A percentile compares a stretch with the other conserved stretches of the same genome.
phyloP scores from a whole-genome alignment of 2,888 invertebrate species.

The Petrolisthes cinctipes region DNA sequence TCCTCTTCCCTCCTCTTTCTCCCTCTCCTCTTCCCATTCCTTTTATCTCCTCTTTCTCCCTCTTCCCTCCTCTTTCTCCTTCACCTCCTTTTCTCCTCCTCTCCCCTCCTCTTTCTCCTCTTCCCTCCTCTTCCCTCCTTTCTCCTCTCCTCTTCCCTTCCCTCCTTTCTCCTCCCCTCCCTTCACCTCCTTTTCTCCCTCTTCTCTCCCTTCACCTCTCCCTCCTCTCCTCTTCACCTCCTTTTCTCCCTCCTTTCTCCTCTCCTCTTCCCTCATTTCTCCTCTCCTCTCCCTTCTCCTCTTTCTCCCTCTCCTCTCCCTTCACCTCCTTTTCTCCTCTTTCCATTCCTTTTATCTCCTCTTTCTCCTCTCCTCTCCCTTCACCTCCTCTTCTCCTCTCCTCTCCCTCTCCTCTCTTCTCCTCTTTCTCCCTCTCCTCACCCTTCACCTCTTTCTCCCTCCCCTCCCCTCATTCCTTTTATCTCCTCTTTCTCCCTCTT shows the following conservation, averaged over 20 bases:
- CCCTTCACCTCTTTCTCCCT: neutral
- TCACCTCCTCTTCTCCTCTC: neutral
- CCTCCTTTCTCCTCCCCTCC: conserved; percentile 3
- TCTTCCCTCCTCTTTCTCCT: neutral
- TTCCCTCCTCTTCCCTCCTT: neutral
- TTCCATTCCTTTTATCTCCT: neutral
- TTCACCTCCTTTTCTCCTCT: neutral
- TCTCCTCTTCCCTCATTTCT: neutral
- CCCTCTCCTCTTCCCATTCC: neutral
- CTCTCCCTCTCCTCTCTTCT: conserved; percentile 1
- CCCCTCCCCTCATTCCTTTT: neutral
- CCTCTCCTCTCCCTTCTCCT: neutral
- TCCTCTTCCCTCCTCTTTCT: neutral
- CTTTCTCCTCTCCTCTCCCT: neutral
- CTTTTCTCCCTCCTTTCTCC: neutral
- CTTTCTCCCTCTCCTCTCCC: neutral
- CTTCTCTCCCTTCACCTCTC: neutral
- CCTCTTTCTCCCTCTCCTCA: neutral
- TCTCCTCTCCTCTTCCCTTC: neutral
- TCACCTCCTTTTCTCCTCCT: neutral
- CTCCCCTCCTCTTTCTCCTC: neutral
- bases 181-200: neutral
- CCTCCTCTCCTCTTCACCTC: neutral
- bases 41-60: neutral
- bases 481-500: neutral